Evolutionary conservation across 2,797 vertebrate species (phyloP).

Genomic region (Ficedula albicollis): DNA sequence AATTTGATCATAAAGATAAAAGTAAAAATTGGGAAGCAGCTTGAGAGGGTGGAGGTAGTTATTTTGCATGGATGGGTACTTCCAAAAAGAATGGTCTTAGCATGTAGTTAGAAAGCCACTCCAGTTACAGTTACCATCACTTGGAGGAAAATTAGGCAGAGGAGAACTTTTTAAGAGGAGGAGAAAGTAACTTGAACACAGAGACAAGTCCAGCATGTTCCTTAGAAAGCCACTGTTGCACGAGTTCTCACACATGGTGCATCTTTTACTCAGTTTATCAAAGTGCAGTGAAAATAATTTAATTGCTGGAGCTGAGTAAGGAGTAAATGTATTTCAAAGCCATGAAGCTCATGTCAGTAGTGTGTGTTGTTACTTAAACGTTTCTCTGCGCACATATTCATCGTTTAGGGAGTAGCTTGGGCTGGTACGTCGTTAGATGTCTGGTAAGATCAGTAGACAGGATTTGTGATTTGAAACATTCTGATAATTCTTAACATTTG

Average conservation of each 20-base stretch:
- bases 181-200: neutral
- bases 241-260: neutral
- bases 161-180: neutral
- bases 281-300: neutral
- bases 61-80: neutral
- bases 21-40: neutral
- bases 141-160: neutral
- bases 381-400: neutral
- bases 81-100: neutral
- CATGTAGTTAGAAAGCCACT: neutral
- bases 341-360: neutral
- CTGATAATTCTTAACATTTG: neutral
- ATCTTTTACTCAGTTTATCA: neutral
- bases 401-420: neutral
- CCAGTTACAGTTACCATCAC: neutral
- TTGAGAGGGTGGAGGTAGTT: neutral
- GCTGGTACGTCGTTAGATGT: neutral
- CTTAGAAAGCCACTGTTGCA: neutral
- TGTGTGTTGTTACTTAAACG: neutral
- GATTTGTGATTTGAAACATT: neutral
- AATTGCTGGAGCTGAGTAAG: neutral
- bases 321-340: neutral
- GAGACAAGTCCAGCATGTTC: neutral
- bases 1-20: neutral
- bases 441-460: neutral